Evolutionary conservation across 2,888 invertebrate species (phyloP).

Genomic region (Epistrophe eligans): DNA sequence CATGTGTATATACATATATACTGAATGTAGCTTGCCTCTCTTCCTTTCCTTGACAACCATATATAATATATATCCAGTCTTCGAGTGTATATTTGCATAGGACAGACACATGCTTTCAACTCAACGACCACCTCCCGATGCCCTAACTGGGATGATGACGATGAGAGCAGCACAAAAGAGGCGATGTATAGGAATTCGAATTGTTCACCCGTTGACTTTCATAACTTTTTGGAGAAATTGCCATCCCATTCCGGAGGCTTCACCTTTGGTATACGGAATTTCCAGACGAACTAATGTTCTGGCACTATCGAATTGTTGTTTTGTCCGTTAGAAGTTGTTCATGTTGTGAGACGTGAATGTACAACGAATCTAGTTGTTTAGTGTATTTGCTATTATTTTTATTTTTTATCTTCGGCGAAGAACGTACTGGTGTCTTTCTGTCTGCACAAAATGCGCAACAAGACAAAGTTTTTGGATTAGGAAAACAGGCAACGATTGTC

Average conservation of each 20-base stretch:
- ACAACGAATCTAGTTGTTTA: constrained; percentile 21
- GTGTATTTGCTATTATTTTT: constrained; percentile 40
- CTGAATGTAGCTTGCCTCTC: constrained; percentile 2
- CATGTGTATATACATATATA: constrained; percentile 23
- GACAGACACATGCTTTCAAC: constrained; percentile 44
- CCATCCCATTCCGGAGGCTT: constrained; percentile 13
- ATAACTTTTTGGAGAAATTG: constrained; percentile 62
- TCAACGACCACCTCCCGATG: neutral
- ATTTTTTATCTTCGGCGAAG: neutral
- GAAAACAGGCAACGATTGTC: constrained; percentile 30
- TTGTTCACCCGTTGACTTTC: constrained; percentile 72
- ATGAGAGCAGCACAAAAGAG: constrained; percentile 22
- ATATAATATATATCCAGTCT: neutral
- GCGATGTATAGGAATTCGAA: constrained; percentile 61
- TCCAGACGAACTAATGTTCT: constrained; percentile 55
- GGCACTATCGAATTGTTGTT: constrained; percentile 65
- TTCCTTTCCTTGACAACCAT: neutral
- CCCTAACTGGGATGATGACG: neutral
- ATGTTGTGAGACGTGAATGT: constrained; percentile 26
- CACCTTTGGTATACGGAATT: neutral
- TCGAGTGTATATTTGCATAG: constrained; percentile 66
- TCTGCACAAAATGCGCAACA: constrained; percentile 63
- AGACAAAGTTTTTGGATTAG: constrained; percentile 72
- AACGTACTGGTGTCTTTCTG: neutral
- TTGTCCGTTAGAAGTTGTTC: constrained; percentile 52